Base-by-base conservation (phyloP, 2,888 invertebrate species). In the Synergus gifuensis region DNA sequence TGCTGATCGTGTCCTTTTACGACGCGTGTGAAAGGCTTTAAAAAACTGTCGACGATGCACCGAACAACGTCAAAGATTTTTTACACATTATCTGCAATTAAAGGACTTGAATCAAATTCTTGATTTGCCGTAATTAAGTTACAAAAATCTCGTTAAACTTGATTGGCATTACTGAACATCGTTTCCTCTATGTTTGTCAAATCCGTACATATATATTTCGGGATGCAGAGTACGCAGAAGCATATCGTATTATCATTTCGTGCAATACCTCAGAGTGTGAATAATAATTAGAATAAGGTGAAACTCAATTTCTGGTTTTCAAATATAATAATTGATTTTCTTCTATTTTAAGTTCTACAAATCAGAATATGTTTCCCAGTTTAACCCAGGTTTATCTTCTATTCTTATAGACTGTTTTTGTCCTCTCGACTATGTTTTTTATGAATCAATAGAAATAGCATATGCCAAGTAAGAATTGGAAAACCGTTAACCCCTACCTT, bases 41-140 rank as follows among this genome's bases (percentile, higher is more conserved):
- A 49, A 49, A 73, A 73, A 73, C 28, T 73, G 49, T 46, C 69
- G 46, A 73, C 69, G 69, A 54, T 73, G 69, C 69, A 73, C 22
- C 36, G 46, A 73, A 73, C 46, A 40, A 73, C 69, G 40, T 66
- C 36, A 66, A 42, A 73, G 28, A 73, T 73, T 73, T 73, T 49
- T 46, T 16, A 54, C 36, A 73, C 69, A 73, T 73, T 73, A 73
- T 73, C 69, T 36, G 16, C 69, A 54, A 73, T 73, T 73, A 73
- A 73, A 49, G 14, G 28, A 16, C 44, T 14, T 22, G 69, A 73
- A 54, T 22, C 49, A 36, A 73, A 73, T 46, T 49, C 49, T 22
- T 49, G 69, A 69, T 69, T 69, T 14, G 22, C 69, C 44, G 44
- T 69, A 22, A 73, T 73, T 49, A 49, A 36, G 28, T 73, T 49